Conservation (phyloP, 2,797 vertebrate species). For the Pitangus sulphuratus region DNA sequence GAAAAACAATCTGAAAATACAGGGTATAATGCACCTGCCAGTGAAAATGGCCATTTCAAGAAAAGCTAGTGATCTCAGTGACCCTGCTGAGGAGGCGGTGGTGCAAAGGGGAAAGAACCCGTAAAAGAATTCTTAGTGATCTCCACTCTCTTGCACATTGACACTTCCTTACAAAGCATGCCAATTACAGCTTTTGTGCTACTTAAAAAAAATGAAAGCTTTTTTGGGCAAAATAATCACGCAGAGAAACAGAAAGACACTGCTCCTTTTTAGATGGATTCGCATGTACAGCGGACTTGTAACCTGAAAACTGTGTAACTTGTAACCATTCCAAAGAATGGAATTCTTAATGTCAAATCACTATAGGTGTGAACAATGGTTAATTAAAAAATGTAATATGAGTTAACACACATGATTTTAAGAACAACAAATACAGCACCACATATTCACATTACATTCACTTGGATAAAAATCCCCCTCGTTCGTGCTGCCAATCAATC, state of each 20-base stretch:
- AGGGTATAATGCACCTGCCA: conserved; percentile 99
- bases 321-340: conserved; percentile 70
- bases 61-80: conserved; percentile 99
- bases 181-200: conserved; percentile 99
- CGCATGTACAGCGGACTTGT: conserved; percentile 79
- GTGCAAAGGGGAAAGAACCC: conserved; percentile 89
- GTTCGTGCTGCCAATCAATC: neutral
- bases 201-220: conserved; percentile 97
- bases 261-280: conserved; percentile 83
- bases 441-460: neutral
- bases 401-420: conserved; percentile 46
- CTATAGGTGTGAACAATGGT: conserved; percentile 75
- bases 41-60: conserved; percentile 99
- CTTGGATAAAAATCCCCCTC: neutral
- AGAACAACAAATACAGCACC: conserved; percentile 34
- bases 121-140: conserved; percentile 99
- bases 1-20: conserved; percentile 99
- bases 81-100: conserved; percentile 93
- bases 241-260: conserved; percentile 80
- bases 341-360: conserved; percentile 74
- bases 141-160: conserved; percentile 94
- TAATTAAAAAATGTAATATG: conserved; percentile 60
- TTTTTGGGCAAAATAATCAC: conserved; percentile 89
- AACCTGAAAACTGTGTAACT: conserved; percentile 83
- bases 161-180: conserved; percentile 98